These are phyloP conservation scores for Amphiura filiformis DNA, from an alignment of 35 echinoderm and acorn worm species.

Conservation along the genomic window DNA sequence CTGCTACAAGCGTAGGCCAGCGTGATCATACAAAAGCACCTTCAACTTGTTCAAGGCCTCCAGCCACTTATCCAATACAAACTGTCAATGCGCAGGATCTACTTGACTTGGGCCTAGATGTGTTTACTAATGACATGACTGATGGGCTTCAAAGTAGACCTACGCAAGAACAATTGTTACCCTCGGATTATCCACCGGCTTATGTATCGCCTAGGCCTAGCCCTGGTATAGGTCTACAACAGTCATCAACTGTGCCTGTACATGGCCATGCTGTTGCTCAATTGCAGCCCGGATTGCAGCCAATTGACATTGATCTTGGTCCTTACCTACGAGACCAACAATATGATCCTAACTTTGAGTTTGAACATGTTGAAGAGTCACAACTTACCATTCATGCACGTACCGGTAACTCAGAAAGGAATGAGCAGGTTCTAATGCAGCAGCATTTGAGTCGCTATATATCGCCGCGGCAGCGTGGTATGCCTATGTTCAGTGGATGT, in stretches of 20 bases:
- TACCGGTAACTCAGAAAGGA: not conserved
- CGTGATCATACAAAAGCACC: not conserved
- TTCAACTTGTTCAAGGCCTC: not conserved
- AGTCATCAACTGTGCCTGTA: not conserved
- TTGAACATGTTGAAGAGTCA: not conserved
- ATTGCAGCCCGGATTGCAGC: not conserved
- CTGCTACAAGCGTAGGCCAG: not conserved
- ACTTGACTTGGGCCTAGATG: not conserved
- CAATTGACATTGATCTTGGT: not conserved
- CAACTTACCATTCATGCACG: not conserved
- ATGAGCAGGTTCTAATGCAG: not conserved
- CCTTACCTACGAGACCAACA: not conserved
- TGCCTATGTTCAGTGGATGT: not conserved
- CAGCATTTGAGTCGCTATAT: not conserved
- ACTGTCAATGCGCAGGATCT: not conserved
- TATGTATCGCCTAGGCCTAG: not conserved
- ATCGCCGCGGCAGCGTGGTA: not conserved
- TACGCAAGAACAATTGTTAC: not conserved
- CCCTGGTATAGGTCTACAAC: not conserved
- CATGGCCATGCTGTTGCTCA: not conserved
- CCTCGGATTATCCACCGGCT: no score
- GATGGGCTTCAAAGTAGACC: not conserved
- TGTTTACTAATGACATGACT: not conserved
- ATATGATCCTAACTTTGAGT: not conserved
- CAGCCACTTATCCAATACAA: not conserved